Base-by-base conservation (phyloP, 2,797 vertebrate species). In the Percopsis omiscomaycus region DNA sequence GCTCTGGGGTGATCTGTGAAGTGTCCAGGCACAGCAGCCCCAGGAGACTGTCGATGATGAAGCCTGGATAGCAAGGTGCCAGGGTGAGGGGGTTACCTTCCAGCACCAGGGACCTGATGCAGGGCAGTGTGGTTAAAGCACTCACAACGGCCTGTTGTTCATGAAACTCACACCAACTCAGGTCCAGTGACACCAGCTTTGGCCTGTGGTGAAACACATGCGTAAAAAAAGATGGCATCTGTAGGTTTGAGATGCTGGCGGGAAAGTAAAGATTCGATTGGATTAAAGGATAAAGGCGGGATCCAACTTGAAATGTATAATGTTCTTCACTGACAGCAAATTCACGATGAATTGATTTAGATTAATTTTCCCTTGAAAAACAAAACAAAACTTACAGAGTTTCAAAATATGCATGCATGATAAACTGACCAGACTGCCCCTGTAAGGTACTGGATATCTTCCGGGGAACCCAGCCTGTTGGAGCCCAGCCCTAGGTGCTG, bases 51-150 rank as follows among this genome's bases (percentile, higher is more conserved):
- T 96, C 95, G 29, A 97, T 52, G 0, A 90, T 76, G 53, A 94
- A 82, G 44, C 95, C 95, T 0, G 94, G 94, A 87, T 97, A 97
- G 30, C 86, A 69, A 0, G 90, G 87, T 2, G 89, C 76, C 3
- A 97, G 86, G 0, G 91, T 86, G 68, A 96, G 77, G 0, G 95
- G 96, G 81, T 95, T 98, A 1, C 94, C 95, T 59, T 93, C 88
- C 29, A 98, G 91, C 48, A 91, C 28, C 16, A 97, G 89, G 0
- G 91, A 53, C 29, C 84, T 86, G 42, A 98, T 94, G 30, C 54
- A 73, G 2, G 67, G 70, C 59, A 97, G 86, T 0, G 83, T 86
- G 47, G 69, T 47, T 3, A 97, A 81, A 0, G 83, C 73, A 0
- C 71, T 55, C 1, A 95, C 32, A 68, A 96, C 74, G 55, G 16